Base-by-base conservation (phyloP, 2,113 vertebrate genomes). In the Rhinopomastus cyanomelas region DNA sequence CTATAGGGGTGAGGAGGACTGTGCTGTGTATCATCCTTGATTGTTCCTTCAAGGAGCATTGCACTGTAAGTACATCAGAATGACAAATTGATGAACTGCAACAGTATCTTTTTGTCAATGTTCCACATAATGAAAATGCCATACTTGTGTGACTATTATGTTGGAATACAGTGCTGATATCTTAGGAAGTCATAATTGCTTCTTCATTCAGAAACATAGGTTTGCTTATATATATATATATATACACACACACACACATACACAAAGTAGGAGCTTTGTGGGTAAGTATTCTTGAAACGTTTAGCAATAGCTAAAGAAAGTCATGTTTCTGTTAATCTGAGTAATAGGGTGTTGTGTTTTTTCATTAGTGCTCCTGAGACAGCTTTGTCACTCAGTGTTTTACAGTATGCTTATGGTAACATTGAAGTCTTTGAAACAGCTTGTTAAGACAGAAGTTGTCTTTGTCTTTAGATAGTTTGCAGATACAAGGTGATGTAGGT, bases 31-130 rank as follows among this genome's bases (percentile, higher is more conserved):
- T 98, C 98, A 97, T 98, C 98, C 98, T 97, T 98, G 98, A 98
- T 97, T 98, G 98, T 99, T 98, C 98, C 98, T 98, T 98, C 98
- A 98, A 97, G 98, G 98, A 98, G 98, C 97, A 98, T 97, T 98
- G 98, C 98, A 98, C 98, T 99, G 99, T 99, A 99, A 99, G 99
- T 99, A 99, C 99, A 98, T 98, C 97, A 97, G 97, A 97, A 97
- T 97, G 97, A 98, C 97, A 97, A 98, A 97, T 98, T 94, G 98
- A 97, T 98, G 97, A 98, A 98, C 97, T 98, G 97, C 97, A 97
- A 98, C 97, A 97, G 97, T 97, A 96, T 97, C 97, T 97, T 97
- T 97, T 98, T 98, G 97, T 97, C 97, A 94, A 95, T 98, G 97
- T 98, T 98, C 97, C 97, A 98, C 97, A 97, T 98, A 97, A 98